Evolutionary conservation across 2,113 vertebrate species (phyloP), one percentile per base, ranked within the genome.

Genomic region (Holacanthus passer): DNA sequence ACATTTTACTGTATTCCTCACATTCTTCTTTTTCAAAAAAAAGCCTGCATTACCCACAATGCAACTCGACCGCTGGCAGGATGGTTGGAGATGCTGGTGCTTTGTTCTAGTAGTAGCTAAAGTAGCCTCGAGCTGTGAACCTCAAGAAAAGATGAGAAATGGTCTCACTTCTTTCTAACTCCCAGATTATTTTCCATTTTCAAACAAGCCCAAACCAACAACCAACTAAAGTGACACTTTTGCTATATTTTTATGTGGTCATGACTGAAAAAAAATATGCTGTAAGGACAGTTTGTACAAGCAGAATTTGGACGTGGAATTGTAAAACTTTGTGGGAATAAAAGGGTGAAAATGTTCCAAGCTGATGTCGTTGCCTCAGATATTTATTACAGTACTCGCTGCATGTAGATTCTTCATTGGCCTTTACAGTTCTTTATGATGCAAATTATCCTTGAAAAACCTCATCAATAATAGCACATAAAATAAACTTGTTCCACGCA

Each of bases 401-500:
- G 35, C 55, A 56, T 35, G 29, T 17, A 29, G 29, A 20, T 47
- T 32, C 20, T 22, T 27, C 14, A 64, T 53, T 20, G 48, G 24
- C 29, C 47, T 27, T 48, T 56, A 63, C 2, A 20, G 2, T 14
- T 55, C 0, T 73, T 60, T 20, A 24, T 62, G 71, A 67, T 31
- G 17, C n/a, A 35, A 19, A 74, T 60, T 20, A 68, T 43, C 32
- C 24, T 22, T 35, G 16, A 43, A 35, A 47, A 59, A 8, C 12
- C 27, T 35, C 27, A 62, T 47, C 39, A 39, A 29, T 62, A 32
- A 62, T 45, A 63, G 22, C 12, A 22, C 27, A 53, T 63, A 7
- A 69, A 75, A 73, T 52, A 45, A 60, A 60, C 3, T 32, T 45
- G 48, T 74, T 62, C 79, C 63, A 75, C 70, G 59, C n/a, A 50